Evolutionary conservation across 2,113 vertebrate genomes (phyloP), one percentile per base, ranked within the genome.

Genomic region (Neolamprologus devosi): DNA sequence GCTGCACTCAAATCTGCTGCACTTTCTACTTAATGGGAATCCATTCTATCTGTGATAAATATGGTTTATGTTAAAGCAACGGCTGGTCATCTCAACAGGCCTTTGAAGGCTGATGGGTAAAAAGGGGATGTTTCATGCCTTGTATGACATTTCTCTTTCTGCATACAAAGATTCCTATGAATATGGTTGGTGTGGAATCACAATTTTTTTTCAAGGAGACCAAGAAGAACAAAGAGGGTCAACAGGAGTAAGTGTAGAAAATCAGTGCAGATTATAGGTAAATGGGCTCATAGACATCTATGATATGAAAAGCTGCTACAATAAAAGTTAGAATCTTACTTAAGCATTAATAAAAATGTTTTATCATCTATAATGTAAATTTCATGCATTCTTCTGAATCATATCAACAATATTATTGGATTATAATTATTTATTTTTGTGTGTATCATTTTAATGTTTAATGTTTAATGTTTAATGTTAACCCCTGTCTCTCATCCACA

Each of bases 231-330:
- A 13, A 55, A 23, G 53, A 26, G 54, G 54, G 0, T 55, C 21
- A 55, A 55, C 54, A 55, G 54, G 54, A 55, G 54, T 0, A 55
- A 55, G 54, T 55, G 54, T 55, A 26, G 21, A 55, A 26, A 55
- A 26, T 55, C 0, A 0, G 54, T 55, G 11, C 54, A 1, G 11
- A 55, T 55, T 26, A 55, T 1, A 55, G 54, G 4, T 55, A 55
- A 55, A 55, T 55, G 54, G 0, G 6, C 0, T 55, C 54, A 55
- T 4, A 55, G 54, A 55, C 54, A 55, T 55, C 21, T 55, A 13
- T 55, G 11, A 55, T 26, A 55, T 55, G 21, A 5, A 5, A 54
- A 55, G 54, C 54, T 55, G 21, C 4, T 55, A 55, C 54, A 26
- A 1, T 58, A 58, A 58, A 28, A 58, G 0, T 58, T 16, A 30